Base-by-base conservation (phyloP, 1,140 invertebrate species). In the Myzus persicae region DNA sequence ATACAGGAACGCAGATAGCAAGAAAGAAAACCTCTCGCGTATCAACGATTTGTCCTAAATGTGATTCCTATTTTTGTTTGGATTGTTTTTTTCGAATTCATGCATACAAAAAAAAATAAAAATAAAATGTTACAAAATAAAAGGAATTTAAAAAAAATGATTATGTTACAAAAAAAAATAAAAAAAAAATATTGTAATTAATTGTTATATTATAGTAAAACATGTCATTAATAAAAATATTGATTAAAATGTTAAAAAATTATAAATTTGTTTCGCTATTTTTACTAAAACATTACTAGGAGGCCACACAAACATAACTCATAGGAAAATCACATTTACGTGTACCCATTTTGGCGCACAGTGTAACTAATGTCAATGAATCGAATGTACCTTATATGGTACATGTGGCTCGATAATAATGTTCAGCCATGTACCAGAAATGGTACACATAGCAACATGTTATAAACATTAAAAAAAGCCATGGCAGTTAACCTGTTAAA, bases 351-450 rank as follows among this genome's bases (percentile, higher is more conserved):
- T 54, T 54, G 84, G 84, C 84, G 14, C 84, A 87, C 8, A 18
- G 8, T 31, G 42, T 87, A 46, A 87, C 14, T n/a, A 87, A 44
- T 31, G 84, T 87, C 84, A 46, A 46, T 46, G 26, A 87, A 11
- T 87, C 11, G 24, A 44, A n/a, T 87, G 84, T 87, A 87, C 42
- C 7, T 87, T 87, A 87, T 46, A 87, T 87, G 84, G 84, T 87
- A 87, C 84, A 87, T 18, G 84, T 87, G 11, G 42, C 84, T 31
- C 24, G 42, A 44, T 44, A 87, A 46, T 87, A 46, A 87, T 46
- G 42, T 87, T 87, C 26, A 87, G 84, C 84, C 31, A 26, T 87
- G 84, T 87, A 87, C 84, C 84, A 87, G 36, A 87, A 87, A 31
- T 46, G 42, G 31, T 46, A 87, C 42, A 87, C 84, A n/a, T 44